Percentiles rank a stretch among this genome's conserved stretches.
Conservation (phyloP, 2,113 vertebrate genomes). For the Phasianus colchicus region DNA sequence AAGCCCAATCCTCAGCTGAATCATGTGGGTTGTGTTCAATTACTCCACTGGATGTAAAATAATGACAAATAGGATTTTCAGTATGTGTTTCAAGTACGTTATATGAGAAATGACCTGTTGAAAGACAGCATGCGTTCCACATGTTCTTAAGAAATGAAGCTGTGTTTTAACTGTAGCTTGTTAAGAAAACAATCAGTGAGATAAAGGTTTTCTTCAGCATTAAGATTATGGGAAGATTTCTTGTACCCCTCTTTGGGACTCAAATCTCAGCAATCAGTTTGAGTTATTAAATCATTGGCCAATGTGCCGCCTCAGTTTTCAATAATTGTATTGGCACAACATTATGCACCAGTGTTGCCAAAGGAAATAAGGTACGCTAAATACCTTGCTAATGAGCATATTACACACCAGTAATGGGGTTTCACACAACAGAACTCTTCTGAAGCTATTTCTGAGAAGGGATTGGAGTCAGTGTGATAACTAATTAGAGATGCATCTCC, state of each 20-base stretch:
- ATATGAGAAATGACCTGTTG: neutral
- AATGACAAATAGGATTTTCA: neutral
- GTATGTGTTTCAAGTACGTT: neutral
- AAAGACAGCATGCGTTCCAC: neutral
- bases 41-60: neutral
- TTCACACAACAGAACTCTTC: neutral
- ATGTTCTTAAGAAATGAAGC: neutral
- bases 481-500: fast-evolving
- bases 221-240: neutral
- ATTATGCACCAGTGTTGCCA: neutral
- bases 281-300: neutral
- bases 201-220: neutral
- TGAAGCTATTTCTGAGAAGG: neutral
- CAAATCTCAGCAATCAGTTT: neutral
- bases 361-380: neutral
- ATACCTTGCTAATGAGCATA: neutral
- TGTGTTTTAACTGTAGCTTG: neutral
- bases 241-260: neutral
- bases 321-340: neutral
- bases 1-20: neutral
- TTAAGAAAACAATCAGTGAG: neutral
- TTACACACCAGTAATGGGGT: neutral
- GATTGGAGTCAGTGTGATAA: neutral
- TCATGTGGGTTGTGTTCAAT: neutral
- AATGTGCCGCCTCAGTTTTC: slow-evolving; percentile 12